Evolutionary conservation across 1,140 invertebrate species (phyloP), one percentile per base, ranked within the genome.

Genomic region (Drosophila tristis): DNA sequence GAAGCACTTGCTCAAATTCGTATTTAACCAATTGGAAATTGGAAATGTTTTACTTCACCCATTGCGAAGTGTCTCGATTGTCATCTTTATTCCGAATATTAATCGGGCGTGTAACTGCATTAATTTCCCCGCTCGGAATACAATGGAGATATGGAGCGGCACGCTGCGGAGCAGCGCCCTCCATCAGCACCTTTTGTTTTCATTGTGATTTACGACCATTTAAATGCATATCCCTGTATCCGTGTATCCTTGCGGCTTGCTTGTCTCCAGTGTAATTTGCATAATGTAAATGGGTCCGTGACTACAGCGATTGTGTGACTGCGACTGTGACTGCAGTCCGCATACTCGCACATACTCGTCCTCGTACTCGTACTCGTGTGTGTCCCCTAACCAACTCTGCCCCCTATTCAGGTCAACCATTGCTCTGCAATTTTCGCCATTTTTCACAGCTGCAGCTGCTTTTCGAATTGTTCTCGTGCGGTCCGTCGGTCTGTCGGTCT

Each of bases 151-250:
- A 67, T n/a, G 13, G n/a, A 15, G 45, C 5, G 4, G 35, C 29
- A 11, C 35, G 23, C 6, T 31, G 31, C 31, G 8, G 29, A 11
- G 13, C 7, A 11, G 13, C 7, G n/a, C 42, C 25, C 25, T 29
- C 16, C 57, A 45, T 70, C 61, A 62, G 70, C 53, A 89, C 84
- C 84, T 82, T 89, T 87, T 87, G 82, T 86, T 78, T 87, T 74
- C 74, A 68, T 81, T 82, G 57, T 82, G 79, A 87, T 87, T 87
- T 87, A 87, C 78, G 82, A 75, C 65, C 84, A 67, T 87, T 87
- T 82, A 89, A 86, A 89, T 79, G 67, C 71, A 89, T 79, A 87
- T 89, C 78, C 82, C 79, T 82, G 82, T 25, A 62, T 35, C 31
- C 31, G 76, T 78, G 82, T 23, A 62, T 39, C 35, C 35, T 39